phyloP scores from a whole-genome alignment of 2,888 invertebrate species.

The Apotomis betuletana region DNA sequence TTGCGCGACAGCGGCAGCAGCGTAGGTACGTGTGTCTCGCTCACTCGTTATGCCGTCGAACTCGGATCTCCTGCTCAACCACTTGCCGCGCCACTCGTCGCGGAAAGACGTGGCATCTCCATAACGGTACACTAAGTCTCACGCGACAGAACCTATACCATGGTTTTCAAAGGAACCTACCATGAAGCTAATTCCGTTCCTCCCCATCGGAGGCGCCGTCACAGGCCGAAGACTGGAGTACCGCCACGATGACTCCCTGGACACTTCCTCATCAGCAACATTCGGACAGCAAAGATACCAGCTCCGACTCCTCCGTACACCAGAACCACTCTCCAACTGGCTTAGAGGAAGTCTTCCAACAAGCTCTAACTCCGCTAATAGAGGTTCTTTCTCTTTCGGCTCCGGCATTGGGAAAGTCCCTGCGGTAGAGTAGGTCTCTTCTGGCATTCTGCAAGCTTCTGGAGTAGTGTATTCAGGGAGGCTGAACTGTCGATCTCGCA shows the following conservation, averaged over 20 bases:
- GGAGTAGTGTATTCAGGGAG: conserved; percentile 68
- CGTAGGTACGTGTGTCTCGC: no score
- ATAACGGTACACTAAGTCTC: no score
- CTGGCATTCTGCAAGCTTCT: conserved; percentile 46
- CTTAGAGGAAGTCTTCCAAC: conserved; percentile 72
- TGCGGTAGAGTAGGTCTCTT: conserved; percentile 77
- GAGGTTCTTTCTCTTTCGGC: conserved; percentile 74
- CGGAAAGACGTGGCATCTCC: no score
- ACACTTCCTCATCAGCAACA: conserved; percentile 71
- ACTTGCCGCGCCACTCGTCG: no score
- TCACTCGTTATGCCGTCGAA: no score
- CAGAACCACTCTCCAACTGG: conserved; percentile 64
- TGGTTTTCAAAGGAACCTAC: conserved; percentile 48
- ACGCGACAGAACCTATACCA: no score
- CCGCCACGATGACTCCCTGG: conserved; percentile 74
- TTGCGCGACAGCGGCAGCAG: no score
- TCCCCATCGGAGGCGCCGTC: conserved; percentile 68
- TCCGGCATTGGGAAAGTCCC: conserved; percentile 80
- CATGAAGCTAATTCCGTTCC: conserved; percentile 58
- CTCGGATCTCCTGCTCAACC: no score
- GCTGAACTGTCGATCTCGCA: conserved; percentile 67
- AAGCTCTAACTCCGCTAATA: conserved; percentile 71
- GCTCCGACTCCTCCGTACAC: conserved; percentile 82
- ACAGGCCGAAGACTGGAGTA: conserved; percentile 75
- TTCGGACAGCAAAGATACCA: conserved; percentile 85